Evolutionary conservation across 1,140 invertebrate species (phyloP), one percentile per base, ranked within the genome.

Genomic region (Meloidogyne exigua): DNA sequence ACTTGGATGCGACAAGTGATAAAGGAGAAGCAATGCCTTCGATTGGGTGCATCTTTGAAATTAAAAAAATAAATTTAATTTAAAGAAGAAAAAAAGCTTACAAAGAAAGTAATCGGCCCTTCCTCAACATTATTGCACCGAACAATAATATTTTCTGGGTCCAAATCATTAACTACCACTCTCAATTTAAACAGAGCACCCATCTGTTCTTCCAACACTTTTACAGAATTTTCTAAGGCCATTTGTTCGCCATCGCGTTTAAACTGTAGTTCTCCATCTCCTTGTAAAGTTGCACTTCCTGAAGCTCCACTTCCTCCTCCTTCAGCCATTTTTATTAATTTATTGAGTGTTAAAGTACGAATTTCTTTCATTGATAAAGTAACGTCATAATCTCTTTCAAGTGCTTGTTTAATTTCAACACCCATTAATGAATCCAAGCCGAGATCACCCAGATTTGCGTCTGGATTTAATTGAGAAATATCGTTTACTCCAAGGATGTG

Each of bases 371-470:
- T 92, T 57, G 92, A 92, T n/a, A 97, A 88, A 0, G 93, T 91
- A 32, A 96, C 86, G 88, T 96, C 94, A 88, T 93, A 95, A 80
- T 94, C 93, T 72, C 94, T 91, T 88, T 98, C 95, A 11, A 98
- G 88, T 0, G 93, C 94, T 88, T 98, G 95, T 89, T 97, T 97
- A 77, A 98, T 95, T 90, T 98, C 96, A 0, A 96, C 94, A 72
- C 94, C 94, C 95, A 98, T 98, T 44, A 99, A 89, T 0, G 95
- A 97, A 85, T 98, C 96, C 91, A 98, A 94, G 67, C 96, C 95
- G 10, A 98, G 90, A 87, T 98, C 95, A 15, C 93, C 93, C 9
- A 99, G 89, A 25, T 91, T 93, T 0, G 92, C 90, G 9, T 91
- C 90, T 39, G 91, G 88, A 68, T 92, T 92, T 3, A 96, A 89